Evolutionary conservation across 2,888 invertebrate species (phyloP).

Genomic region (Drosophila falleni): DNA sequence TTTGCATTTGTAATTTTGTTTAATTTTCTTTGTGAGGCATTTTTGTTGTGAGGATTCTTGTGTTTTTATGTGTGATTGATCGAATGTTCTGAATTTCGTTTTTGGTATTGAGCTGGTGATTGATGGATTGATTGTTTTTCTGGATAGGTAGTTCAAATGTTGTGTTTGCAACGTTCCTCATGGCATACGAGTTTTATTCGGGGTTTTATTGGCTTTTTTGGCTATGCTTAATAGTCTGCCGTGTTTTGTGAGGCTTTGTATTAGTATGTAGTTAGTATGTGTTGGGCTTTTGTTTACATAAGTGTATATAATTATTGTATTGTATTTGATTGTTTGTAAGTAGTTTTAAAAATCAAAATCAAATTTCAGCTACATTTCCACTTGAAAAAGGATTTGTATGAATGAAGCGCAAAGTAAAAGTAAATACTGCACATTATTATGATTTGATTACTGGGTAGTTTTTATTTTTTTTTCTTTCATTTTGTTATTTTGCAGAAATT

Average conservation of each 20-base stretch:
- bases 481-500: slow-evolving; percentile 73
- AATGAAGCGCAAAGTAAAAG: slow-evolving; percentile 78
- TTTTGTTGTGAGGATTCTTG: slow-evolving; percentile 42
- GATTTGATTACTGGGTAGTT: slow-evolving; percentile 4
- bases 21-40: slow-evolving; percentile 50
- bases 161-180: slow-evolving; percentile 41
- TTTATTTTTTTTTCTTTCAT: slow-evolving; percentile 10
- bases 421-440: slow-evolving; percentile 58
- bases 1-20: slow-evolving; percentile 60
- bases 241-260: slow-evolving; percentile 62
- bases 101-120: slow-evolving; percentile 44
- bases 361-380: slow-evolving; percentile 79
- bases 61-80: slow-evolving; percentile 65
- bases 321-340: slow-evolving; percentile 31
- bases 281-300: slow-evolving; percentile 38
- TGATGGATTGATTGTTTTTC: slow-evolving; percentile 49
- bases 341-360: slow-evolving; percentile 82
- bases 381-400: slow-evolving; percentile 64
- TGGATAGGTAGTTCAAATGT: slow-evolving; percentile 41
- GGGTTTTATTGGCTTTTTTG: slow-evolving; percentile 27
- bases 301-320: slow-evolving; percentile 34
- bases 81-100: slow-evolving; percentile 61
- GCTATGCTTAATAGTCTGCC: slow-evolving; percentile 55
- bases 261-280: slow-evolving; percentile 43
- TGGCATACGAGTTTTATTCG: slow-evolving; percentile 51